Conservation (phyloP, 2,113 vertebrate species). For the Sakesphorus luctuosus region DNA sequence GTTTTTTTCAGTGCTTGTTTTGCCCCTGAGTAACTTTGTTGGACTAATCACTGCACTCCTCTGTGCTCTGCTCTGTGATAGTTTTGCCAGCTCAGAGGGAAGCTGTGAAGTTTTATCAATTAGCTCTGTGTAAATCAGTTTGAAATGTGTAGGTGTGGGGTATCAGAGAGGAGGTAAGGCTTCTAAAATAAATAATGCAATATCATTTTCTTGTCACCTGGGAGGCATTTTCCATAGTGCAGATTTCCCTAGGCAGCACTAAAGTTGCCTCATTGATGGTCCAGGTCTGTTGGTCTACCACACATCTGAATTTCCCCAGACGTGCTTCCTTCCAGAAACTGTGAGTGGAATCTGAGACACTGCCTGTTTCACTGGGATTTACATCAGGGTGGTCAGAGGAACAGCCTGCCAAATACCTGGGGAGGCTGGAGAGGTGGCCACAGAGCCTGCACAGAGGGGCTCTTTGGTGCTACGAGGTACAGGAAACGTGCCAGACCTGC, state of each 20-base stretch:
- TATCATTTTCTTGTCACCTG: conserved; percentile 17
- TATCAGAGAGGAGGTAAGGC: neutral
- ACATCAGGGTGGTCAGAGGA: conserved; percentile 29
- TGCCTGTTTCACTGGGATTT: conserved; percentile 25
- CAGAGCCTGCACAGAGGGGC: neutral
- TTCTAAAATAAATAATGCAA: neutral
- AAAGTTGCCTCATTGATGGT: conserved; percentile 24
- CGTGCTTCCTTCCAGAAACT: conserved; percentile 35
- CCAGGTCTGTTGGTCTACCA: neutral
- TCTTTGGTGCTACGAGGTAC: neutral
- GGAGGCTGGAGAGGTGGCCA: neutral
- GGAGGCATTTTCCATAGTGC: neutral
- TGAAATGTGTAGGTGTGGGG: neutral
- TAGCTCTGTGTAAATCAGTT: conserved; percentile 44
- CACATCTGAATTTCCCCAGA: conserved; percentile 34
- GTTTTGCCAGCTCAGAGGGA: conserved; percentile 4
- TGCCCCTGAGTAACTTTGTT: neutral
- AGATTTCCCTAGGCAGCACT: conserved; percentile 9
- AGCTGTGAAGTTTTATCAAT: conserved; percentile 36
- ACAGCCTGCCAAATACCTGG: neutral
- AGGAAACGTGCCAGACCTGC: neutral
- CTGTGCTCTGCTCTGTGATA: neutral
- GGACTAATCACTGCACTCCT: neutral
- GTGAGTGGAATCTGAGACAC: conserved; percentile 14
- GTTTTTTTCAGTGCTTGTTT: neutral